Evolutionary conservation across 2,888 invertebrate genomes (phyloP).

Genomic region (Acanthoscelides obtectus): DNA sequence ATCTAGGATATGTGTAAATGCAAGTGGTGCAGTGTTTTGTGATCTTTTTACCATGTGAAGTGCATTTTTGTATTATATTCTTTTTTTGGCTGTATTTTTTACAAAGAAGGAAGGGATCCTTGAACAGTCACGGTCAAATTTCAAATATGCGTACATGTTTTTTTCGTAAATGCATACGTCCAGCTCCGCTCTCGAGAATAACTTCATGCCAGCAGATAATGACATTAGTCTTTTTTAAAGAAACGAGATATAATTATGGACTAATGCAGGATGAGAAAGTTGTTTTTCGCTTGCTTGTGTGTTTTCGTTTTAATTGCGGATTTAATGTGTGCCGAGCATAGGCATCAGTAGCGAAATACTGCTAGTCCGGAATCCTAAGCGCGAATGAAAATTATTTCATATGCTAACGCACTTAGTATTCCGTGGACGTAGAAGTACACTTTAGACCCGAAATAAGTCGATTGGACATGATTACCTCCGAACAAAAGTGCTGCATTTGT

Average conservation of each 20-base stretch:
- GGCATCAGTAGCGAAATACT: too few relatives aligned
- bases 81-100: constrained; percentile 16
- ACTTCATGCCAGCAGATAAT: neutral
- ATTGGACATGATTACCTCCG: too few relatives aligned
- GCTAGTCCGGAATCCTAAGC: too few relatives aligned
- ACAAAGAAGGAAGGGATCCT: constrained; percentile 37
- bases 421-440: too few relatives aligned
- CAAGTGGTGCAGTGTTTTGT: constrained; percentile 28
- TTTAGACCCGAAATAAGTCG: too few relatives aligned
- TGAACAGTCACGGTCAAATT: neutral
- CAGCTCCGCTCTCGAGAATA: neutral
- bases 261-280: neutral
- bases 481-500: too few relatives aligned
- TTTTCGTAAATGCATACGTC: neutral
- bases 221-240: neutral
- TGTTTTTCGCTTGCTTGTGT: neutral
- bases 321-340: neutral
- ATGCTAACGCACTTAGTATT: too few relatives aligned
- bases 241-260: neutral
- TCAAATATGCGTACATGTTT: neutral
- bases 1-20: constrained; percentile 37
- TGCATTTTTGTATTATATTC: constrained; percentile 8
- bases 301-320: neutral
- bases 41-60: constrained; percentile 15
- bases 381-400: too few relatives aligned